Evolutionary conservation across 2,113 vertebrate species (phyloP), one percentile per base, ranked within the genome.

Genomic region (Anas platyrhynchos): DNA sequence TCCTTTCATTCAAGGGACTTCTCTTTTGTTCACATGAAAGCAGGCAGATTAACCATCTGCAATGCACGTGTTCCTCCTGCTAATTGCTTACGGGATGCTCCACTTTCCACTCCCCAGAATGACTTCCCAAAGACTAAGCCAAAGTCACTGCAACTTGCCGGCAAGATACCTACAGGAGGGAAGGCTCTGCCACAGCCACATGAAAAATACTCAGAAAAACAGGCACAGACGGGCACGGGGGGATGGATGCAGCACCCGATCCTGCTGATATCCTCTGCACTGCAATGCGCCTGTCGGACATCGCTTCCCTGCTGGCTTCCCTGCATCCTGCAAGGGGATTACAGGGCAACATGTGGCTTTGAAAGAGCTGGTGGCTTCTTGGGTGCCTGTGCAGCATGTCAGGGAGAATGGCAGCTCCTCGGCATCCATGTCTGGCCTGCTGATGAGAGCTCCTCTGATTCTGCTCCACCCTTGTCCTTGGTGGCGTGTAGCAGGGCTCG

Each of bases 21-120:
- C 94, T 96, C 92, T 93, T 96, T 97, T 97, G 96, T 96, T 97
- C 96, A 91, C 81, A 88, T 96, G 94, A 97, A 97, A 97, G 96
- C 95, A 89, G 92, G 81, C 92, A 97, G 96, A 96, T 96, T 96
- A 95, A 95, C 96, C 96, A 97, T 97, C 96, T 97, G 96, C 94
- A 96, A 76, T 77, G 96, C 96, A 96, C 96, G 93, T 97, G 96
- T 96, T 96, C 50, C 92, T 94, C 96, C 93, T 95, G 96, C 93
- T 97, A 96, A 97, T 96, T 95, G 86, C 88, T 91, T 79, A 83
- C 0, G 86, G 83, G 93, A 91, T 92, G 73, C 79, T 96, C 88
- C 83, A 89, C 83, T 93, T 96, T 87, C 63, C 41, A 34, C 36
- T 85, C 67, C 31, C 81, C 77, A 65, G 75, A 93, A 81, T 61